phyloP scores from a whole-genome alignment of 2,888 invertebrate genomes.

The Drosophila dives region DNA sequence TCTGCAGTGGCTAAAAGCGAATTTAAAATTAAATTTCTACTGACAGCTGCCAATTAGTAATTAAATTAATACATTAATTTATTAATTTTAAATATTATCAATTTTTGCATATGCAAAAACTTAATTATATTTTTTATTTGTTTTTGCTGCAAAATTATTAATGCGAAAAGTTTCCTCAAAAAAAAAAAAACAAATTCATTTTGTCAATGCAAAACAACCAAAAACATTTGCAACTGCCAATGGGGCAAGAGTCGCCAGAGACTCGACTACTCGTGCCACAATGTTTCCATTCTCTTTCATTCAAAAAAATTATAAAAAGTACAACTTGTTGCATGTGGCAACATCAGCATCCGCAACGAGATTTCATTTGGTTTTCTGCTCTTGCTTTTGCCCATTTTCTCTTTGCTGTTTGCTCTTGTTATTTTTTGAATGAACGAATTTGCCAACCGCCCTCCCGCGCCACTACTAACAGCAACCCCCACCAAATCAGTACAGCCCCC shows the following conservation, averaged over 20 bases:
- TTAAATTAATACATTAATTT: background rate
- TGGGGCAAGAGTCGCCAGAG: background rate
- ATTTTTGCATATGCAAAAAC: background rate
- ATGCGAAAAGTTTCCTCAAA: background rate
- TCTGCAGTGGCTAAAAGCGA: background rate
- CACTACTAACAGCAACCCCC: background rate
- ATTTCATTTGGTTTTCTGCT: background rate
- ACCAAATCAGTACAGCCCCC: background rate
- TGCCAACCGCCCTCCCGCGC: background rate
- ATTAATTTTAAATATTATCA: too few species aligned
- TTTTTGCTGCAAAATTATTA: background rate
- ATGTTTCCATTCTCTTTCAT: constrained; percentile 21
- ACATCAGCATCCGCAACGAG: background rate
- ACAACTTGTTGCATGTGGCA: constrained; percentile 45
- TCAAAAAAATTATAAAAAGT: constrained; percentile 19
- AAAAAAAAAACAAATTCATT: background rate
- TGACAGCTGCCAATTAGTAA: background rate
- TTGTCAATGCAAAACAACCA: background rate
- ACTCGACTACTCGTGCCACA: background rate
- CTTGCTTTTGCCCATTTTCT: background rate
- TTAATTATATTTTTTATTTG: background rate
- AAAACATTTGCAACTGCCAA: background rate
- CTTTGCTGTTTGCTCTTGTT: background rate
- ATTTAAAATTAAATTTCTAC: background rate
- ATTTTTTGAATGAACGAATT: background rate